Evolutionary conservation across 2,888 invertebrate genomes (phyloP).

Genomic region (Odontocolon sp.): DNA sequence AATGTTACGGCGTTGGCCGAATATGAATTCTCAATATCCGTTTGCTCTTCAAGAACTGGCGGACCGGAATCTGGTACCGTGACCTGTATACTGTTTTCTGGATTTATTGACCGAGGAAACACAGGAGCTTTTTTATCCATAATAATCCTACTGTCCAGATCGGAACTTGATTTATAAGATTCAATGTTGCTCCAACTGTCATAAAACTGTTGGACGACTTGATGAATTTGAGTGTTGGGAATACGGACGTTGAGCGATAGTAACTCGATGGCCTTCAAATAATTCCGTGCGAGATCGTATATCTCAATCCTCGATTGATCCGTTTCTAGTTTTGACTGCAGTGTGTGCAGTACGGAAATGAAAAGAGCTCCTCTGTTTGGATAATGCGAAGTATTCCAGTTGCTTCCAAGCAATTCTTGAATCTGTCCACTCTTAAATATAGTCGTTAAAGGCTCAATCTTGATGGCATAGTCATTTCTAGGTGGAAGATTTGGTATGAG

Average conservation of each 20-base stretch:
- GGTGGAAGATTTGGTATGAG: slow-evolving; percentile 53
- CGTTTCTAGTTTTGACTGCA: slow-evolving; percentile 6
- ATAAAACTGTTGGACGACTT: no score
- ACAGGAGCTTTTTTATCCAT: neutral
- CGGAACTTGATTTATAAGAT: no score
- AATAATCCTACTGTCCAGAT: no score
- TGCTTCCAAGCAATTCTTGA: slow-evolving; percentile 37
- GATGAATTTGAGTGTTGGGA: neutral
- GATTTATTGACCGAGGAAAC: neutral
- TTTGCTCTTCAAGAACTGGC: neutral
- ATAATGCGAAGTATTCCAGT: slow-evolving; percentile 50
- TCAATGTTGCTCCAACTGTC: no score
- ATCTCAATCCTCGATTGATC: slow-evolving; percentile 25
- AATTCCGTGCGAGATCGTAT: slow-evolving; percentile 27
- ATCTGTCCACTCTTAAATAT: slow-evolving; percentile 39
- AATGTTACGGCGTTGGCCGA: neutral
- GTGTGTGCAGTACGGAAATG: no score
- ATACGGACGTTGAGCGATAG: slow-evolving; percentile 36
- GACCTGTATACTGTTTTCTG: neutral
- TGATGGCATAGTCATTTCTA: neutral
- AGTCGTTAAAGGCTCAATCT: slow-evolving; percentile 36
- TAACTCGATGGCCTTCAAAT: slow-evolving; percentile 44
- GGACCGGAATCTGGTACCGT: neutral
- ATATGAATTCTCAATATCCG: neutral
- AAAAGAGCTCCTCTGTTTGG: no score